Percentiles rank a stretch among this genome's conserved stretches.
Evolutionary conservation across 53 echinoderm and acorn worm genomes (phyloP).

Genomic region (Henricia sp.): DNA sequence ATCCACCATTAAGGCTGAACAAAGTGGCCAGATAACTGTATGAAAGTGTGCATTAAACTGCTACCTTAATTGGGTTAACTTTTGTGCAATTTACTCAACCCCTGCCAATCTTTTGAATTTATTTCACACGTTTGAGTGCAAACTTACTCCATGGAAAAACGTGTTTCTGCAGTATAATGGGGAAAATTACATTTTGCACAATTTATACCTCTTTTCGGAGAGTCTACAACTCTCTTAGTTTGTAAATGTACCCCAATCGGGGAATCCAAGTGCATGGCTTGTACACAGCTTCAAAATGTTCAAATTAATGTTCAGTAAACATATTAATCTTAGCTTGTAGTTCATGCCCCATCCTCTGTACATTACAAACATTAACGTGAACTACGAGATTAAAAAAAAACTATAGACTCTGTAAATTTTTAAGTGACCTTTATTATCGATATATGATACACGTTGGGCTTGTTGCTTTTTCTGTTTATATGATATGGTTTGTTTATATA

Average conservation of each 20-base stretch:
- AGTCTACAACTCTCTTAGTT: conserved; percentile 2
- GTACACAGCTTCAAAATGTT: conserved; percentile 43
- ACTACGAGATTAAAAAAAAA: conserved; percentile 49
- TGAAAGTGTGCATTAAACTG: no score
- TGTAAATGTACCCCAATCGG: conserved; percentile 26
- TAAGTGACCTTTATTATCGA: conserved; percentile 62
- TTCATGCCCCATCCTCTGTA: conserved; percentile 54
- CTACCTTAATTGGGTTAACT: no score
- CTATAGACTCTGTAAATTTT: conserved; percentile 55
- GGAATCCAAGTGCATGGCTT: conserved; percentile 46
- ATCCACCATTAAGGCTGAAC: no score
- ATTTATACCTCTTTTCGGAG: conserved; percentile 31
- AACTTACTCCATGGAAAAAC: neutral
- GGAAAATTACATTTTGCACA: conserved; percentile 22
- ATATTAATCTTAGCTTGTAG: conserved; percentile 40
- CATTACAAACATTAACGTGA: conserved; percentile 41
- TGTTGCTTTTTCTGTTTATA: conserved; percentile 46
- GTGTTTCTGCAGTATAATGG: neutral
- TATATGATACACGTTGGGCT: conserved; percentile 38
- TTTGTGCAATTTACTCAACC: conserved; percentile 19
- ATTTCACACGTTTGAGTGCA: neutral
- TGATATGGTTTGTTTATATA: conserved; percentile 58
- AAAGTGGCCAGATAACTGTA: no score
- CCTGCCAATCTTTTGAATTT: conserved; percentile 6
- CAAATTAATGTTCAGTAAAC: conserved; percentile 32